Conservation (phyloP, 37 sponge, comb jelly and placozoan species). For the Oopsacas minuta region DNA sequence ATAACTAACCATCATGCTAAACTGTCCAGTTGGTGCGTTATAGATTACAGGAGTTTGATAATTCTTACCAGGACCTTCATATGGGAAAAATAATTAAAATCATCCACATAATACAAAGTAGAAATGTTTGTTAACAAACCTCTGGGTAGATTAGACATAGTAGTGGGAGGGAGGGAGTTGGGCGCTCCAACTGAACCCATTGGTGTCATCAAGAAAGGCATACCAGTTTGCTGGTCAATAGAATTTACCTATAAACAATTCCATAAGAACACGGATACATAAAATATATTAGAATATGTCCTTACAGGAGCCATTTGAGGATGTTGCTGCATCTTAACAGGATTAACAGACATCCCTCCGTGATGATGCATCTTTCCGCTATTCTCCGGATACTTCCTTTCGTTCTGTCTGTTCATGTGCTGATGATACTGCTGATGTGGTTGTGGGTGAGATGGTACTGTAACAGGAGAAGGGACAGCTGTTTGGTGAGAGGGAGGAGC, state of each 20-base stretch:
- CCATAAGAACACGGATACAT: not conserved
- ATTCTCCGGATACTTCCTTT: not conserved
- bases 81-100: not conserved
- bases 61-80: not conserved
- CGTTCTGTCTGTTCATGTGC: not conserved
- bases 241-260: not conserved
- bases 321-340: constrained; percentile 17
- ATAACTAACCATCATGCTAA: constrained; percentile 1
- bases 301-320: not conserved
- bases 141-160: not conserved
- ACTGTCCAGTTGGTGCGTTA: not conserved
- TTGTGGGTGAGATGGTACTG: not conserved
- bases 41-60: not conserved
- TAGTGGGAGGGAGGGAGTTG: not conserved
- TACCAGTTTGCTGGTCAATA: not conserved
- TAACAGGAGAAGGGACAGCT: not conserved
- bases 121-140: not conserved
- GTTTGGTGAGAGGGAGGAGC: not conserved
- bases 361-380: not conserved
- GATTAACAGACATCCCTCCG: not conserved
- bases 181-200: not conserved
- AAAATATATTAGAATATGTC: not conserved
- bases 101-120: not conserved
- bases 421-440: not conserved
- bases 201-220: not conserved